These are phyloP conservation scores for Dufourea novaeangliae DNA, from an alignment of 1,140 invertebrate species.

Conservation along the genomic window DNA sequence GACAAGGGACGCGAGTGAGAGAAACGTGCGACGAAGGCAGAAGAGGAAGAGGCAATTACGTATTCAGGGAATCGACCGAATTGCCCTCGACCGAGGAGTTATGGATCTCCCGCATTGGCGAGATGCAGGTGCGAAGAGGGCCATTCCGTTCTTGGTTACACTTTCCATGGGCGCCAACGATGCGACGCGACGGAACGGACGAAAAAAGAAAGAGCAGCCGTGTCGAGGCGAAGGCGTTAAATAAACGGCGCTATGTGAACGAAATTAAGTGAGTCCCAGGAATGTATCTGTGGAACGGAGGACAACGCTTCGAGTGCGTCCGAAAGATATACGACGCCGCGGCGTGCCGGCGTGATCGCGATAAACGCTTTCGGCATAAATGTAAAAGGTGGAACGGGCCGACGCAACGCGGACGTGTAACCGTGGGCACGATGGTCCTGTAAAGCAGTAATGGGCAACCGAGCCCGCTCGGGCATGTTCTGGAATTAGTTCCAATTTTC, in stretches of 20 bases:
- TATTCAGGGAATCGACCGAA: conserved; percentile 69
- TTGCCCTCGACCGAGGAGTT: conserved; percentile 63
- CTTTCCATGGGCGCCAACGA: conserved; percentile 45
- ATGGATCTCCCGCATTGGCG: conserved; percentile 62
- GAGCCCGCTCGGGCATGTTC: too few species aligned
- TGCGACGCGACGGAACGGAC: background rate
- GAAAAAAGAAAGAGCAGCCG: background rate
- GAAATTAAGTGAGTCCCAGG: conserved; percentile 65
- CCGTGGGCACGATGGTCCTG: conserved; percentile 34
- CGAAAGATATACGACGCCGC: conserved; percentile 55
- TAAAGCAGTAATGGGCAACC: conserved; percentile 55
- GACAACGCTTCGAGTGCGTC: conserved; percentile 49
- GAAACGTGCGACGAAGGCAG: conserved; percentile 48
- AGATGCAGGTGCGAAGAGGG: conserved; percentile 59
- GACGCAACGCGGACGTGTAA: conserved; percentile 42
- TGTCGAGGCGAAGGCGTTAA: conserved; percentile 33
- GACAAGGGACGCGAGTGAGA: background rate
- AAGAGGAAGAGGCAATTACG: conserved; percentile 64
- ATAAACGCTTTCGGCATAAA: conserved; percentile 62
- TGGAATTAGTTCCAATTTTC: too few species aligned
- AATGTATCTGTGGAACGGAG: conserved; percentile 53
- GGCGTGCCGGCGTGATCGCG: conserved; percentile 61
- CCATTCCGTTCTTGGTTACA: conserved; percentile 50
- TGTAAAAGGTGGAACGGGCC: conserved; percentile 25
- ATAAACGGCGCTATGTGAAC: conserved; percentile 60